Base-by-base conservation (phyloP, 2,113 vertebrate genomes). In the Brevimyrus niger region DNA sequence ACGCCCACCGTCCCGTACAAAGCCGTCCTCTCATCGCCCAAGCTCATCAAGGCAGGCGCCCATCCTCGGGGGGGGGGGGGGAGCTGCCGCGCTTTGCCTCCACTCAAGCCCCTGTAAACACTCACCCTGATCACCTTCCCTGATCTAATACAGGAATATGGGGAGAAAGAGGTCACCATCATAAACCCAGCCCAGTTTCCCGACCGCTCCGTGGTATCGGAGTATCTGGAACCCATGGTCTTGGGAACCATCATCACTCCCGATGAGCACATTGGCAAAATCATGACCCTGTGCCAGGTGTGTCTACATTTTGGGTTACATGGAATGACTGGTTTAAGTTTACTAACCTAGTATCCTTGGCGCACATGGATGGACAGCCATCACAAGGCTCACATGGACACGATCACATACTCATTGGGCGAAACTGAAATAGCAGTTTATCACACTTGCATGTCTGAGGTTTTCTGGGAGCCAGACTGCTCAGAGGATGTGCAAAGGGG, bases 1-100 rank as follows among this genome's bases (percentile, higher is more conserved):
- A 96, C 97, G 0, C 98, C 98, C 84, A 99, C 98, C 0, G 98
- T 99, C 90, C 98, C 98, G 19, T 99, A 99, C 94, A 99, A 97
- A 94, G 98, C 98, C 5, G 15, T 97, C 88, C 96, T 99, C 92
- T 97, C 97, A 17, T 99, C 98, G 51, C 88, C 96, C 89, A 98
- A 97, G 93, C 94, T 99, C 94, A 98, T 98, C 94, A 99, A 99
- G 96, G 98, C 98, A 94, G 51, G 80, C 0, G 9, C 21, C 21
- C 2, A 5, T 9, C 86, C 50, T 15, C 48, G 19, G 27, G 27
- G 42, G 42, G 42, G 42, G n/a, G 19, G 27, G 27, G 46, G 0
- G 3, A 15, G 87, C 21, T 69, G 38, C 19, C 2, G 9, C 21
- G 2, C 53, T 2, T 51, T 21, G 8, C 13, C n/a, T 51, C 17